These are phyloP conservation scores for Rhinichthys klamathensis DNA, from an alignment of 2,113 vertebrate species.

Conservation along the genomic window DNA sequence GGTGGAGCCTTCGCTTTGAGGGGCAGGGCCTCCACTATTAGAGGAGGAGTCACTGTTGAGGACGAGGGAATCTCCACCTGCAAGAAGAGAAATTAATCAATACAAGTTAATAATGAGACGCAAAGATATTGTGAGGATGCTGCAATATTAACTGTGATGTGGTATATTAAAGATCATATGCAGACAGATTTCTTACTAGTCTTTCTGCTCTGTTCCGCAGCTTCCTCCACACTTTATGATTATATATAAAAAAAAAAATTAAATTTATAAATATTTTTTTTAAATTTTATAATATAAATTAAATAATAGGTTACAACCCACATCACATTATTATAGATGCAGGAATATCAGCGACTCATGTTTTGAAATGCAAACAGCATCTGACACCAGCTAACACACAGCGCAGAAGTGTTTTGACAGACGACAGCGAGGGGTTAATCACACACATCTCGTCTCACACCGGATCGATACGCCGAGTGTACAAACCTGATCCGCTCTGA, in stretches of 20 bases:
- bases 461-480: constrained; percentile 23
- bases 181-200: constrained; percentile 67
- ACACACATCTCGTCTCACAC: background rate
- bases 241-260: too few relatives aligned
- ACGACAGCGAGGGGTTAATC: constrained; percentile 4
- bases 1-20: too few relatives aligned
- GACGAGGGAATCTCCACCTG: constrained; percentile 63
- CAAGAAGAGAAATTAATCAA: background rate
- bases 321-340: background rate
- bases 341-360: background rate
- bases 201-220: constrained; percentile 73
- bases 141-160: background rate
- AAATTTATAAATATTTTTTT: too few relatives aligned
- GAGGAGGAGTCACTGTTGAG: constrained; percentile 15
- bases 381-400: background rate
- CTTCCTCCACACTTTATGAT: constrained; percentile 77
- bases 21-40: too few relatives aligned
- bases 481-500: constrained; percentile 15
- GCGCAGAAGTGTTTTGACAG: constrained; percentile 2
- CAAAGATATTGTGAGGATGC: background rate
- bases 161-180: background rate
- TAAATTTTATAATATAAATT: too few relatives aligned
- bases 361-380: background rate
- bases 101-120: background rate
- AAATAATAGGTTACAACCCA: background rate